phyloP scores from a whole-genome alignment of 1,140 invertebrate genomes.

The Anoplophora glabripennis region DNA sequence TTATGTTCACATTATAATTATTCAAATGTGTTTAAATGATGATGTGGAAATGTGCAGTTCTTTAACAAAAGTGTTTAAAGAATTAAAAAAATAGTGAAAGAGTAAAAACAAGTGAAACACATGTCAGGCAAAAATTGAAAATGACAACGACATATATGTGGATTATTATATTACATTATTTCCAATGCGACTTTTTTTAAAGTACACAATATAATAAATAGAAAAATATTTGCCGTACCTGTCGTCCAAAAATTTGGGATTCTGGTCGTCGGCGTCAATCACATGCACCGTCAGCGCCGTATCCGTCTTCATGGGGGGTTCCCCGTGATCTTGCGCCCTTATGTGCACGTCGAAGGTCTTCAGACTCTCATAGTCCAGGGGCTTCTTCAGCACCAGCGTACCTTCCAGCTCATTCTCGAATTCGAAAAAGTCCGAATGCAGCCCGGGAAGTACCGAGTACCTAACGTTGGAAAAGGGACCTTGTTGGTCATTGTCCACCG shows the following conservation, averaged over 20 bases:
- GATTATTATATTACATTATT: no score
- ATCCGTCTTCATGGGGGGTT: slow-evolving; percentile 70
- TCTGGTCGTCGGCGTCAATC: slow-evolving; percentile 90
- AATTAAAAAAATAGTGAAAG: no score
- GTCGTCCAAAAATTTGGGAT: slow-evolving; percentile 58
- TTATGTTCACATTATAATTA: no score
- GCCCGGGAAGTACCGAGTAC: slow-evolving; percentile 76
- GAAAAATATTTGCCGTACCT: not conserved
- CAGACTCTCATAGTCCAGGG: slow-evolving; percentile 81
- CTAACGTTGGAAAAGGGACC: slow-evolving; percentile 86
- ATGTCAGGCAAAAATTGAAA: no score
- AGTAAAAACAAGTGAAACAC: no score
- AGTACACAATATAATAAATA: no score
- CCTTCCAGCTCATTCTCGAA: slow-evolving; percentile 86
- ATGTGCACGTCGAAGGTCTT: slow-evolving; percentile 78
- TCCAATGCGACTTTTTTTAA: no score
- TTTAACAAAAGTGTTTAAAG: no score
- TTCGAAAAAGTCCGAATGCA: slow-evolving; percentile 74
- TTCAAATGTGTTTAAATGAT: no score
- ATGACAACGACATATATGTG: no score
- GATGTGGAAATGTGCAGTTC: no score
- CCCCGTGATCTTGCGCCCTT: slow-evolving; percentile 81
- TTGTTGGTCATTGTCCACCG: slow-evolving; percentile 81
- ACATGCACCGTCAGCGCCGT: slow-evolving; percentile 76
- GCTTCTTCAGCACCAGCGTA: slow-evolving; percentile 73